A percentile compares a stretch with the other conserved stretches of the same genome.
Conservation (phyloP, 2,888 invertebrate genomes). For the Tetranychus truncatus region DNA sequence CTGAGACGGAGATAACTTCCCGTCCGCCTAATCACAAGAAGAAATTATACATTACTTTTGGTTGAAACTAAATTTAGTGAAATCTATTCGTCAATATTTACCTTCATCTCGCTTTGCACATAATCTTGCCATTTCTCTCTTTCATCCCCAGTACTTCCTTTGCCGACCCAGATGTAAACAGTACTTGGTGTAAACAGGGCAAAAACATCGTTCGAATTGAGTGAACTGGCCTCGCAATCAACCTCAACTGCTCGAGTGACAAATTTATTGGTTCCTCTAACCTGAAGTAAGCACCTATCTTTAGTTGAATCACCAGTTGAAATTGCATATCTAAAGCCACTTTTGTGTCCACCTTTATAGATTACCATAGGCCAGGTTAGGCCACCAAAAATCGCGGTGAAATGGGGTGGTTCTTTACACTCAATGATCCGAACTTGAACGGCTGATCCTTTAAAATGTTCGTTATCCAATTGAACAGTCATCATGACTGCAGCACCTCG, state of each 20-base stretch:
- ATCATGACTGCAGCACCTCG: conserved; percentile 39
- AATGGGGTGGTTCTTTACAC: conserved; percentile 75
- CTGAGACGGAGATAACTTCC: conserved; percentile 30
- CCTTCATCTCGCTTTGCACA: conserved; percentile 40
- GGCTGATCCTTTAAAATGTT: conserved; percentile 39
- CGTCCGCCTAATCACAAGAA: conserved; percentile 18
- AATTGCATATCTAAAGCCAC: conserved; percentile 24
- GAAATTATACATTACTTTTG: background rate
- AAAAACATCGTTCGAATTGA: conserved; percentile 65
- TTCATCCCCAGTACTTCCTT: conserved; percentile 74
- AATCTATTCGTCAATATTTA: conserved; percentile 33
- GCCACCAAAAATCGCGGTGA: conserved; percentile 74
- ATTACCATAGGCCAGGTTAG: no score
- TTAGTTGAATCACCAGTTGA: conserved; percentile 28
- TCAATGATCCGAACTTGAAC: conserved; percentile 58
- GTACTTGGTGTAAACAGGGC: conserved; percentile 46
- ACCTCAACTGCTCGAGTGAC: conserved; percentile 53
- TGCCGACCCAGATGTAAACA: conserved; percentile 72
- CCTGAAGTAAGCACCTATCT: conserved; percentile 53
- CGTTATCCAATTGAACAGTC: conserved; percentile 41
- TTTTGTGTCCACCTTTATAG: conserved; percentile 22
- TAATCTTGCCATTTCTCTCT: conserved; percentile 72
- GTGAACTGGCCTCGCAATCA: conserved; percentile 42
- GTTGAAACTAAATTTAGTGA: background rate
- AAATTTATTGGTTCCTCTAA: conserved; percentile 54